These are phyloP conservation scores for Nineta flava DNA, from an alignment of 2,888 invertebrate genomes.

Conservation along the genomic window DNA sequence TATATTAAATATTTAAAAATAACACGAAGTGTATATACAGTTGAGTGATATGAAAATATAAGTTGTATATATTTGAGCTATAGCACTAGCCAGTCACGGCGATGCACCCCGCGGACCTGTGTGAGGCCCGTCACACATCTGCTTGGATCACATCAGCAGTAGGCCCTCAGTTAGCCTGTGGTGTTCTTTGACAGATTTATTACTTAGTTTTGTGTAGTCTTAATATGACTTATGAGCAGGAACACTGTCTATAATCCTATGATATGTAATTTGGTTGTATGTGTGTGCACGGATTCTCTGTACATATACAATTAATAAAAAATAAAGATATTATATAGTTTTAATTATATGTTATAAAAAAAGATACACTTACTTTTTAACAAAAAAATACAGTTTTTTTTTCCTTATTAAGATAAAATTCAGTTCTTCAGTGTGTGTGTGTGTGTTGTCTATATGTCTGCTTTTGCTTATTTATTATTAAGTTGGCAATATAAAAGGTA, in stretches of 20 bases:
- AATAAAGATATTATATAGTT: background rate
- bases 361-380: background rate
- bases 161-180: constrained; percentile 3
- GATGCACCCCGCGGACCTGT: background rate
- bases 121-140: constrained; percentile 1
- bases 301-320: background rate
- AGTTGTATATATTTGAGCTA: background rate
- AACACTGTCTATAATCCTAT: constrained; percentile 20
- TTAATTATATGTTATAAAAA: background rate
- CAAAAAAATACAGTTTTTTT: background rate
- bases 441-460: background rate
- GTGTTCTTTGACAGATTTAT: constrained; percentile 28
- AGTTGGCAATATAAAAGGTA: constrained; percentile 3
- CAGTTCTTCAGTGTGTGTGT: background rate
- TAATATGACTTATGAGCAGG: constrained; percentile 34
- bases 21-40: background rate
- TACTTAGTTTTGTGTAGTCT: constrained; percentile 30
- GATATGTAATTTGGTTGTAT: constrained; percentile 11
- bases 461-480: background rate
- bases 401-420: background rate
- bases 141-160: background rate
- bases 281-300: background rate
- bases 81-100: background rate
- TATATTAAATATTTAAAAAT: background rate
- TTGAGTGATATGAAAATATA: background rate